Conservation (phyloP, 2,113 vertebrate species). For the Hippocampus comes region DNA sequence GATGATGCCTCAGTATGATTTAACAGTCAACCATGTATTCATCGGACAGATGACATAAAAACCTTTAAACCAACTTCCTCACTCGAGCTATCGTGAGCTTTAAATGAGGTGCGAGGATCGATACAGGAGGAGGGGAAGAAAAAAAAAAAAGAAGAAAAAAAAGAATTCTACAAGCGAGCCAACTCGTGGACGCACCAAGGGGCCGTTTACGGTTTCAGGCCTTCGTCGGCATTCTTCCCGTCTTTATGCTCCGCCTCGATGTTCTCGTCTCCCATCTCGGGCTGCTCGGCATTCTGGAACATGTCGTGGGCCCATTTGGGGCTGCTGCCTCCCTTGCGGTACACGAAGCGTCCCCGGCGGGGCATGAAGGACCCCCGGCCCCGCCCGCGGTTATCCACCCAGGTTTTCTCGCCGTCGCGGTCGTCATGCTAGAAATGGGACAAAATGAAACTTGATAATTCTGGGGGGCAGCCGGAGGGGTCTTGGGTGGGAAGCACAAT, state of each 20-base stretch:
- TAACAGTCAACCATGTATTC: neutral
- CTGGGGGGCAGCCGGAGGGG: too few species aligned
- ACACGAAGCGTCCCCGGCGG: slow-evolving; percentile 85
- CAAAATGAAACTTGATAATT: too few species aligned
- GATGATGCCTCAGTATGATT: neutral
- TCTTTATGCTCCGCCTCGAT: slow-evolving; percentile 82
- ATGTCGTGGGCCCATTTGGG: slow-evolving; percentile 98
- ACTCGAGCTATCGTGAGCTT: neutral
- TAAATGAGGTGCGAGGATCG: neutral
- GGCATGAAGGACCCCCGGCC: slow-evolving; percentile 84
- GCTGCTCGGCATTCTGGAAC: slow-evolving; percentile 85
- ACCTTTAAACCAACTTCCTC: neutral
- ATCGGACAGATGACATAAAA: neutral
- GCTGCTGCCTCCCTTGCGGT: slow-evolving; percentile 83
- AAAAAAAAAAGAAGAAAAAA: too few species aligned
- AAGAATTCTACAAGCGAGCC: neutral
- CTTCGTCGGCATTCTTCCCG: slow-evolving; percentile 65
- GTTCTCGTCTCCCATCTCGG: slow-evolving; percentile 78
- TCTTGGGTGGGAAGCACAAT: too few species aligned
- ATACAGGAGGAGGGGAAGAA: neutral
- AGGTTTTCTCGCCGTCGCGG: slow-evolving; percentile 90
- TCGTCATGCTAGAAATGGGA: slow-evolving; percentile 84
- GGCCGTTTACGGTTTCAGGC: slow-evolving; percentile 1
- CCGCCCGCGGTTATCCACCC: slow-evolving; percentile 81
- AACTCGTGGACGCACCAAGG: neutral